phyloP scores from a whole-genome alignment of 2,888 invertebrate species.

The Syritta pipiens region DNA sequence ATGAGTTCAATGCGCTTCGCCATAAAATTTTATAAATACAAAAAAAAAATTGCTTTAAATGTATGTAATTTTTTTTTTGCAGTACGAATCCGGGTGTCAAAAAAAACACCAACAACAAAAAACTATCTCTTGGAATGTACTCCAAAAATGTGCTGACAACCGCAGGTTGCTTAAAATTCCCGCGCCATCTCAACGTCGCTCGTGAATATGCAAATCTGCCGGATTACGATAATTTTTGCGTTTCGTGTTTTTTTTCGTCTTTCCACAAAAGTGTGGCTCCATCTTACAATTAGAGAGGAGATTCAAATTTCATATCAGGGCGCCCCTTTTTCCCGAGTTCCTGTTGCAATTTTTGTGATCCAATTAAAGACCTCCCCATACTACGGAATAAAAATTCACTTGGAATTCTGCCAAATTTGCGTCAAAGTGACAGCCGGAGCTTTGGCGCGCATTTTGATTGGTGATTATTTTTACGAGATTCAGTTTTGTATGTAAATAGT shows the following conservation, averaged over 20 bases:
- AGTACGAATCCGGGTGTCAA: not conserved
- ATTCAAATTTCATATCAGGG: too few relatives aligned
- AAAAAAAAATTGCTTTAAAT: too few relatives aligned
- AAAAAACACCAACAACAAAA: not conserved
- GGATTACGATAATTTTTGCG: conserved; percentile 24
- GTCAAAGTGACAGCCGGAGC: not conserved
- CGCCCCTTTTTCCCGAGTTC: not conserved
- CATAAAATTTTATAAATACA: conserved; percentile 2
- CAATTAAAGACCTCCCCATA: too few relatives aligned
- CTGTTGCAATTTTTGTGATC: conserved; percentile 36
- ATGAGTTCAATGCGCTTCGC: conserved; percentile 54
- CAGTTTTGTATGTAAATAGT: too few relatives aligned
- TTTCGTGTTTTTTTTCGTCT: not conserved
- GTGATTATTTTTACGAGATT: too few relatives aligned
- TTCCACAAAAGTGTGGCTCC: conserved; percentile 19
- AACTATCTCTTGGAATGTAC: conserved; percentile 16
- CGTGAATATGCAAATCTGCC: conserved; percentile 57
- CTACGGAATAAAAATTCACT: conserved; percentile 17
- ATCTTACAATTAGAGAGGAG: too few relatives aligned
- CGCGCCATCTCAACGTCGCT: conserved; percentile 30
- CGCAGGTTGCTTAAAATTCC: conserved; percentile 49
- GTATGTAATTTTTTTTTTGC: conserved; percentile 27
- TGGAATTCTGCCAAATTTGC: conserved; percentile 43
- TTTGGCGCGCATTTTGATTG: conserved; percentile 26
- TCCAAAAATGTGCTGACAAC: conserved; percentile 4